Evolutionary conservation across 2,113 vertebrate genomes (phyloP), one percentile per base, ranked within the genome.

Genomic region (Choloepus hoffmanni): DNA sequence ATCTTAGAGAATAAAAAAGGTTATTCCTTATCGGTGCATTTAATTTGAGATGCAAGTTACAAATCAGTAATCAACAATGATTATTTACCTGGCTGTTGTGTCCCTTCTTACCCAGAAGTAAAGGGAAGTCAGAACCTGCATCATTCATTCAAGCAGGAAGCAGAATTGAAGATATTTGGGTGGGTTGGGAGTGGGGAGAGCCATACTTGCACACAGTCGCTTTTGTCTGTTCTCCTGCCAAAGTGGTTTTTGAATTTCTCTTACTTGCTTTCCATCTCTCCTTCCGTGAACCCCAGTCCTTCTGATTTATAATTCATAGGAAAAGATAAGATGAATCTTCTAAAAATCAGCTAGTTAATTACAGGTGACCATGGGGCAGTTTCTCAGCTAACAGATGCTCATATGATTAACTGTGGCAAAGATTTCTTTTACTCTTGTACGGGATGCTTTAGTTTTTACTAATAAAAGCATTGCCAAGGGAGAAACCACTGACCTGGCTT

Each of bases 401-500:
- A 15, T 3, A 79, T 83, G 77, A 92, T 95, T 95, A 92, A 43
- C 13, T 13, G 62, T 95, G 62, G 76, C 77, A 30, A 45, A 79
- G 76, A 55, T 89, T 85, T 90, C 70, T 89, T 58, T 70, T 26
- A 23, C 73, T 55, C n/a, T 77, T 45, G 9, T 50, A 40, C 28
- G 62, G 73, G 88, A 76, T 70, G 48, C 94, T 65, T 87, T 62
- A 43, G 21, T 85, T 95, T 97, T 85, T 67, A 40, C 84, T 94
- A 95, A 95, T 82, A 89, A 95, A 97, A 81, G 55, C 67, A 65
- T 89, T 95, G 40, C n/a, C 8, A 7, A 58, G 92, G 91, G 96
- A 95, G 90, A 96, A 98, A 95, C 62, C 72, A 76, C 76, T 73
- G 85, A 81, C 83, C 93, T 94, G 79, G 55, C 82, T 95, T 90